Evolutionary conservation across 2,888 invertebrate genomes (phyloP), one percentile per base, ranked within the genome.

Genomic region (Scotopteryx bipunctaria): DNA sequence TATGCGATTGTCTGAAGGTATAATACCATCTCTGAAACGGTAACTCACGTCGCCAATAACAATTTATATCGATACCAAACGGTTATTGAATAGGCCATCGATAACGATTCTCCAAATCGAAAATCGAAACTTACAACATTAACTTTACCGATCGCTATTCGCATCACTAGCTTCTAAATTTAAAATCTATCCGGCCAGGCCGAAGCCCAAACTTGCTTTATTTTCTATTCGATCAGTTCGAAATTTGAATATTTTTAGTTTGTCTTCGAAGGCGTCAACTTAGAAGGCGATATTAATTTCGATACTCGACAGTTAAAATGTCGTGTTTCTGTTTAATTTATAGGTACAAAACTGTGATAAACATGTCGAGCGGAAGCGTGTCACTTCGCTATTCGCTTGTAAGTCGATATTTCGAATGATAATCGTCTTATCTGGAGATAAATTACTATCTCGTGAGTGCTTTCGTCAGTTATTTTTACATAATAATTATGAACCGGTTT

Each of bases 41-140:
- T 86, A 87, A 86, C 79, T 87, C 86, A 86, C 80, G 77, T 79
- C 81, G 74, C 77, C 82, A 76, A 83, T 84, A 85, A 84, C 84
- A 80, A 83, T 79, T 76, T 85, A 84, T 86, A 84, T 79, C 82
- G 83, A 79, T 83, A 75, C 76, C 70, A 67, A 81, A 83, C 81
- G 78, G 78, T 84, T 85, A 83, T 83, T 79, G 84, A 83, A 81
- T 78, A 76, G 76, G 69, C 70, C 72, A 78, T 74, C 76, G 82
- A 78, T 81, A 82, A 74, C 76, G 78, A 80, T 81, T 71, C 61
- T 49, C 63, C 50, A 76, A 74, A 79, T 77, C 73, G 73, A 71
- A 66, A 68, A 68, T 66, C 64, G 62, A 66, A 61, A 62, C 62
- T 62, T 56, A 64, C 66, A 64, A 65, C 58, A 59, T 59, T 65